phyloP scores from a whole-genome alignment of 2,113 vertebrate species.

The Halichoerus grypus region DNA sequence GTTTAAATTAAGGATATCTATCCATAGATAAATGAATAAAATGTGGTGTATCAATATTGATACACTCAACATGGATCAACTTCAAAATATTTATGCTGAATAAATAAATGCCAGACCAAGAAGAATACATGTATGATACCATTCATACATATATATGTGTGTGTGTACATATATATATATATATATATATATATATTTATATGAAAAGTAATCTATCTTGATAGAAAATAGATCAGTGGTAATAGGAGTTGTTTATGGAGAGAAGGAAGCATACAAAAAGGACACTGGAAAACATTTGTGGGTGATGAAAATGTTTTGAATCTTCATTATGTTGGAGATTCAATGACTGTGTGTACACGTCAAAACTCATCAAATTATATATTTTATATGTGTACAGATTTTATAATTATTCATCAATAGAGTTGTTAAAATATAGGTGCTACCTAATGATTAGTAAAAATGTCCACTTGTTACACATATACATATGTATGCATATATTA shows the following conservation, averaged over 20 bases:
- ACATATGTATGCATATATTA: background rate
- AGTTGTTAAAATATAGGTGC: background rate
- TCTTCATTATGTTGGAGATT: background rate
- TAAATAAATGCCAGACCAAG: background rate
- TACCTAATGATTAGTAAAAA: background rate
- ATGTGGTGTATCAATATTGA: background rate
- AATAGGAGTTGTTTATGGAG: background rate
- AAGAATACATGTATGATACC: background rate
- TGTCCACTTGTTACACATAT: background rate
- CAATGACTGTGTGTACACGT: background rate
- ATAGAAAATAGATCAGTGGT: background rate
- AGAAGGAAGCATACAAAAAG: background rate
- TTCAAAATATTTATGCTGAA: background rate
- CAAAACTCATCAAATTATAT: background rate
- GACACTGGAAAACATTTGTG: background rate
- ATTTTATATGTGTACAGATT: background rate
- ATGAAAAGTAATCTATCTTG: background rate
- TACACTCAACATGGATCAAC: background rate
- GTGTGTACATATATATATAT: too few relatives aligned
- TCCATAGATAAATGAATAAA: background rate
- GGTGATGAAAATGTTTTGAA: background rate
- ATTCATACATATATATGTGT: background rate
- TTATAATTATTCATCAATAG: background rate
- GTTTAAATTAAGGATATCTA: background rate
- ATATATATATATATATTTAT: fast-evolving